Conservation (phyloP, 2,797 vertebrate species). For the Poecilia picta region DNA sequence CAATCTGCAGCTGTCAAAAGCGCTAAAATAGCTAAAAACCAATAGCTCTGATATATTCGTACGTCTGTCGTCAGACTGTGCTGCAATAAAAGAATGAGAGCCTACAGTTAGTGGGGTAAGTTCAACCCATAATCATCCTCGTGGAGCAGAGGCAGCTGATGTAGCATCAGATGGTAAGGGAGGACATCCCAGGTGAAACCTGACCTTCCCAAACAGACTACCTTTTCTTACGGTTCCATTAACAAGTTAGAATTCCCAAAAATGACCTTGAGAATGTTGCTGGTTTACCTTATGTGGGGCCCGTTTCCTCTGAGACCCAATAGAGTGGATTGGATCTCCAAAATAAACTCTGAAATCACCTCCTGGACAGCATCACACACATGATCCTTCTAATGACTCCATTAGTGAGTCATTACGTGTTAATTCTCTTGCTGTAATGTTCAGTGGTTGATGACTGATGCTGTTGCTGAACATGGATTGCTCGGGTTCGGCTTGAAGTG, state of each 20-base stretch:
- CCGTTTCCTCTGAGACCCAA: neutral
- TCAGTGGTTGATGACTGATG: slow-evolving; percentile 14
- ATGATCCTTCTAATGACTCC: neutral
- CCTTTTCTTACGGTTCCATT: neutral
- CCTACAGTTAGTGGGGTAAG: neutral
- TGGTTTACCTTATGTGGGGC: neutral
- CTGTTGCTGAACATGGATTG: neutral
- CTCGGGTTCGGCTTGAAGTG: slow-evolving; percentile 21
- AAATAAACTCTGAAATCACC: neutral
- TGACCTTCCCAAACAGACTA: neutral
- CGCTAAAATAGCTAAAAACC: neutral
- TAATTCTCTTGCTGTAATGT: slow-evolving; percentile 6
- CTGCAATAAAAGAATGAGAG: neutral
- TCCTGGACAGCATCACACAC: neutral
- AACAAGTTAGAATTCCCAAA: neutral
- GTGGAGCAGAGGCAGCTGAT: neutral
- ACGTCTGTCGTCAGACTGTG: neutral
- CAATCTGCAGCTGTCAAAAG: slow-evolving; percentile 38
- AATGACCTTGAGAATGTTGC: neutral
- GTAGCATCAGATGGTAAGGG: neutral
- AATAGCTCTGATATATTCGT: neutral
- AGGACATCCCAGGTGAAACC: neutral
- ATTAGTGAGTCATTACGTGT: neutral
- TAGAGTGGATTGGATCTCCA: neutral
- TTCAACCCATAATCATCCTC: neutral